Conservation (phyloP, 2,888 invertebrate genomes). For the Polymixis flavicincta region DNA sequence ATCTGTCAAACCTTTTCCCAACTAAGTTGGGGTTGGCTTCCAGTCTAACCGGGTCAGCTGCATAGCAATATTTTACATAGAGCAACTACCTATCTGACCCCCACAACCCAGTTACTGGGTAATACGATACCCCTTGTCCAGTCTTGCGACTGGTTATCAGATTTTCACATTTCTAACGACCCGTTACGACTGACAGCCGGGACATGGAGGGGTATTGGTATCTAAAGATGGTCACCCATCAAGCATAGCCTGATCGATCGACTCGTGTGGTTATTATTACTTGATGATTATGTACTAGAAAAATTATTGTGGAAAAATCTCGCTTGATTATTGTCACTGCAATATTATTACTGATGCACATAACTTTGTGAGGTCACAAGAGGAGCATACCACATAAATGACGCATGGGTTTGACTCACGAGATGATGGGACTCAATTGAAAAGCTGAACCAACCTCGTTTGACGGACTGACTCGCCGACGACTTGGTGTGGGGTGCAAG, state of each 20-base stretch:
- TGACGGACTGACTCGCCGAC: constrained; percentile 76
- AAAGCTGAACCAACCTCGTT: constrained; percentile 74
- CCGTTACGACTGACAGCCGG: too few relatives aligned
- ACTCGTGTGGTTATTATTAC: too few relatives aligned
- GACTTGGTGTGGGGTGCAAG: constrained; percentile 61
- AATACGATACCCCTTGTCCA: too few relatives aligned
- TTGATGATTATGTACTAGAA: neutral
- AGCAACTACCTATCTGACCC: too few relatives aligned
- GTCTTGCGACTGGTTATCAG: too few relatives aligned
- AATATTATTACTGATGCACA: too few relatives aligned
- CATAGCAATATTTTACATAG: neutral
- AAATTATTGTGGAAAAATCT: neutral
- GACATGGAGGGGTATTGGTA: too few relatives aligned
- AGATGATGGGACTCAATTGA: constrained; percentile 85
- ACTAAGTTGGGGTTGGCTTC: neutral
- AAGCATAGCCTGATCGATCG: too few relatives aligned
- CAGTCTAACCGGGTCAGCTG: neutral
- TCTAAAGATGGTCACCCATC: too few relatives aligned
- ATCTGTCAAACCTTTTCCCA: neutral
- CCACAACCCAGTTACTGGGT: too few relatives aligned
- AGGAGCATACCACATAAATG: constrained; percentile 61
- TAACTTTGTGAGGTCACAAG: neutral
- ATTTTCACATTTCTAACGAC: too few relatives aligned
- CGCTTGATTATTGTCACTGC: too few relatives aligned
- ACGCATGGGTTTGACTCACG: constrained; percentile 74